Conservation (phyloP, 2,888 invertebrate species). For the Holacanthella duospinosa region DNA sequence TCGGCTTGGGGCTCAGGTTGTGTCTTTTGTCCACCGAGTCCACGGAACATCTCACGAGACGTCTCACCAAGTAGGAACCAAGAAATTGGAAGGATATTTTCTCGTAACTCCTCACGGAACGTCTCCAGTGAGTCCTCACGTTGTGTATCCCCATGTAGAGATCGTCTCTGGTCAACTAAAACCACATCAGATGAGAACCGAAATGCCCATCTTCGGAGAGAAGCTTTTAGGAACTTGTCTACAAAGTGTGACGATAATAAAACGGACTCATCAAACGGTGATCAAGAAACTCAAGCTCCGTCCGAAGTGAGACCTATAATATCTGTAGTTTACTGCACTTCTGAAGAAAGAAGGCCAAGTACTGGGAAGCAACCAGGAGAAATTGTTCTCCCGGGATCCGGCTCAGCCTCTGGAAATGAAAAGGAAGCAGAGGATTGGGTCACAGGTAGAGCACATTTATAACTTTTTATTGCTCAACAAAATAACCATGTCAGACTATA, state of each 20-base stretch:
- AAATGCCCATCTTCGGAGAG: constrained; percentile 35
- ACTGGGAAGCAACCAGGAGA: constrained; percentile 29
- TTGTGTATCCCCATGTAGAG: constrained; percentile 37
- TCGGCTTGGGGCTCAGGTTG: constrained; percentile 38
- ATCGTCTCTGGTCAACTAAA: constrained; percentile 35
- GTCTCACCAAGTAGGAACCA: constrained; percentile 33
- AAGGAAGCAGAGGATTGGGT: constrained; percentile 34
- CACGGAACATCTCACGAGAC: constrained; percentile 35
- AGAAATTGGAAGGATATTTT: constrained; percentile 36
- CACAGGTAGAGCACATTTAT: constrained; percentile 22
- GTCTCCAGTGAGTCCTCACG: constrained; percentile 37
- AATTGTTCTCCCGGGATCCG: constrained; percentile 30
- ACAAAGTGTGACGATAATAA: constrained; percentile 31
- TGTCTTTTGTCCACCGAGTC: constrained; percentile 38
- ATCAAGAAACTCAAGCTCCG: constrained; percentile 27
- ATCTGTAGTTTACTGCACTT: constrained; percentile 37
- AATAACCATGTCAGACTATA: too few relatives aligned
- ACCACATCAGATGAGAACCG: constrained; percentile 20
- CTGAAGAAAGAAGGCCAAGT: constrained; percentile 35
- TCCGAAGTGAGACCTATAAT: constrained; percentile 37
- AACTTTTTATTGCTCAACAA: too few relatives aligned
- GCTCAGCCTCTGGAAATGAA: constrained; percentile 30
- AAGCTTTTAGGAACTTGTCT: constrained; percentile 37
- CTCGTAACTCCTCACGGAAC: constrained; percentile 35
- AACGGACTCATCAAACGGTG: constrained; percentile 36